These are phyloP conservation scores for Brachypalpus laphriformis DNA, from an alignment of 2,888 invertebrate species.

Conservation along the genomic window DNA sequence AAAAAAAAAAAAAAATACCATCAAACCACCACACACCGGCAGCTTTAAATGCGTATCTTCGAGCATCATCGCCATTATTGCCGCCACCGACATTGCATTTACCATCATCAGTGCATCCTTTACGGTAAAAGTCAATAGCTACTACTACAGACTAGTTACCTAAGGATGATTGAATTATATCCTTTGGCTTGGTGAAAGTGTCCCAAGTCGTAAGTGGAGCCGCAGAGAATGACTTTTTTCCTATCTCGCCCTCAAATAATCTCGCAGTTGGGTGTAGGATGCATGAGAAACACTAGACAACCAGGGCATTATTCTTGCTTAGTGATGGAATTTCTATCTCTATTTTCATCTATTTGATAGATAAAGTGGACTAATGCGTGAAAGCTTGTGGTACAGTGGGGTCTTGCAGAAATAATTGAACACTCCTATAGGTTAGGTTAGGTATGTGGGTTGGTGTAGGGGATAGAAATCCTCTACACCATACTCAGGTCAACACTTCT, in stretches of 20 bases:
- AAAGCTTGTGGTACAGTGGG: neutral
- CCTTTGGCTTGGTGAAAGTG: slow-evolving; percentile 30
- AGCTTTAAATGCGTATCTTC: slow-evolving; percentile 46
- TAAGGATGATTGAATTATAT: slow-evolving; percentile 55
- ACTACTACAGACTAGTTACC: slow-evolving; percentile 37
- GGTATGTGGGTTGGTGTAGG: too few species aligned
- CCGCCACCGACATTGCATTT: slow-evolving; percentile 36
- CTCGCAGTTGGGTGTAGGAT: neutral
- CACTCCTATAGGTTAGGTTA: too few species aligned
- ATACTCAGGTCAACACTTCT: too few species aligned
- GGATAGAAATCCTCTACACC: too few species aligned
- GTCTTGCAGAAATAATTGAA: neutral
- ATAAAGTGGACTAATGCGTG: neutral
- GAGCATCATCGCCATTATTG: slow-evolving; percentile 41
- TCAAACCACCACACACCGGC: slow-evolving; percentile 23
- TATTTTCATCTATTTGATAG: neutral
- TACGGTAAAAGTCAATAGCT: slow-evolving; percentile 58
- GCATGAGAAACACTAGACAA: neutral
- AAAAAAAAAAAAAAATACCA: slow-evolving; percentile 11
- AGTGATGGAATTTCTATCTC: neutral
- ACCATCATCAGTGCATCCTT: slow-evolving; percentile 40
- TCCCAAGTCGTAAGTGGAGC: slow-evolving; percentile 4
- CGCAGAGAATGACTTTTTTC: slow-evolving; percentile 14
- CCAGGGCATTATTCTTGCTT: slow-evolving; percentile 2
- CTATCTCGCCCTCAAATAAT: neutral